A percentile compares a stretch with the other conserved stretches of the same genome.
phyloP scores from a whole-genome alignment of 2,888 invertebrate species.

The Psococerastis gibbosa region DNA sequence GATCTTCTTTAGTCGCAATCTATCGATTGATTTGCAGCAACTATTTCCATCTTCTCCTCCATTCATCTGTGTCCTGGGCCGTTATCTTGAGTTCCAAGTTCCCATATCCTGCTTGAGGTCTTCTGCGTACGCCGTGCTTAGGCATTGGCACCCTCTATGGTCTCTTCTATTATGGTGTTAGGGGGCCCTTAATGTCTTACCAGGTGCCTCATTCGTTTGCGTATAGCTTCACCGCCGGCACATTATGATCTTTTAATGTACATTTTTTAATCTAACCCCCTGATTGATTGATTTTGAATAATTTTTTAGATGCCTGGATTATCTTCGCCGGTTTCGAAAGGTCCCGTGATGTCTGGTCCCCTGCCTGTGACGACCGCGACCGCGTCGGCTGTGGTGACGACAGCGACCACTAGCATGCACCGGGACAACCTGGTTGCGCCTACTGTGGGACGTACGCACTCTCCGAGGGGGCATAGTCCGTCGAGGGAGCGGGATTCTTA shows the following conservation, averaged over 20 bases:
- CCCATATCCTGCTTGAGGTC: no score
- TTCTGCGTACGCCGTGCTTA: no score
- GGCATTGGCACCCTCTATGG: no score
- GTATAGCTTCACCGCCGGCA: no score
- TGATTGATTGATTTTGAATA: not conserved
- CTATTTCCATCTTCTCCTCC: no score
- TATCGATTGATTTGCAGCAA: no score
- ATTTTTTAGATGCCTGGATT: constrained; percentile 2
- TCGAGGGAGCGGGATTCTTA: constrained; percentile 67
- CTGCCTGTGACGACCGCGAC: constrained; percentile 28
- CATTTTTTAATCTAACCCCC: not conserved
- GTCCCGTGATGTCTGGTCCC: constrained; percentile 21
- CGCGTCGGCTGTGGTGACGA: constrained; percentile 20
- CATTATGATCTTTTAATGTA: not conserved
- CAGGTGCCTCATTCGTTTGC: no score
- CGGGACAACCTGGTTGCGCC: constrained; percentile 28
- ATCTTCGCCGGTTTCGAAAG: constrained; percentile 2
- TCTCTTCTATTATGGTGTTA: no score
- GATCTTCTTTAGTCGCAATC: no score
- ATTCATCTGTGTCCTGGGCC: no score
- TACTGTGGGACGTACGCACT: constrained; percentile 36
- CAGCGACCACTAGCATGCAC: constrained; percentile 29
- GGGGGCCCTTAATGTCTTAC: no score
- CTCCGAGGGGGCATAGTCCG: constrained; percentile 60
- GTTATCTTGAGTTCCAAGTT: no score